Conservation (phyloP, 2,888 invertebrate genomes). For the Buathra laborator region DNA sequence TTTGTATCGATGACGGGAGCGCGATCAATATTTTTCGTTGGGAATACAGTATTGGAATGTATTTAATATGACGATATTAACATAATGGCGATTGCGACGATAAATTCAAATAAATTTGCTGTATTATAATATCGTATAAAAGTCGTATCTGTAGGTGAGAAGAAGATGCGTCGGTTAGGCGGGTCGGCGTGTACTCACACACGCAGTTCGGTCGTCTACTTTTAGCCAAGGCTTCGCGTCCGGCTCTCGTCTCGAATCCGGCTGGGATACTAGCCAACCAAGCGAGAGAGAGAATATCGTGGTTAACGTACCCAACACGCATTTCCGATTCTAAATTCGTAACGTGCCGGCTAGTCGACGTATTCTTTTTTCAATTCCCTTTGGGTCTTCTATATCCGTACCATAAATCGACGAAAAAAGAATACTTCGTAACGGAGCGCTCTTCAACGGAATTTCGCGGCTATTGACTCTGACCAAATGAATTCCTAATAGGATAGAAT, state of each 20-base stretch:
- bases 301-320: conserved; percentile 78
- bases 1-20: conserved; percentile 11
- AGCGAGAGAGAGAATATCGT: conserved; percentile 72
- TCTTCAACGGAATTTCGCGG: conserved; percentile 6
- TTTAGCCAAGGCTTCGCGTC: conserved; percentile 82
- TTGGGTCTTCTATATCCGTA: conserved; percentile 62
- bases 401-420: conserved; percentile 60
- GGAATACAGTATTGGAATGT: neutral
- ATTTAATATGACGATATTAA: neutral
- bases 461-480: neutral
- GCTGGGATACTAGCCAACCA: conserved; percentile 80
- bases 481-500: neutral
- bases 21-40: conserved; percentile 38
- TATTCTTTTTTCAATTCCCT: conserved; percentile 55
- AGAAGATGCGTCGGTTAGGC: conserved; percentile 49
- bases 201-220: conserved; percentile 78
- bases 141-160: conserved; percentile 50
- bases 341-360: conserved; percentile 64
- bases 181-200: conserved; percentile 35
- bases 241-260: conserved; percentile 69
- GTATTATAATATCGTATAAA: conserved; percentile 13
- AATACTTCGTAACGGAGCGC: neutral
- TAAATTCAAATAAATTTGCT: conserved; percentile 31
- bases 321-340: conserved; percentile 84
- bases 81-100: neutral